Evolutionary conservation across 2,113 vertebrate genomes (phyloP).

Genomic region (Chloroceryle aenea): DNA sequence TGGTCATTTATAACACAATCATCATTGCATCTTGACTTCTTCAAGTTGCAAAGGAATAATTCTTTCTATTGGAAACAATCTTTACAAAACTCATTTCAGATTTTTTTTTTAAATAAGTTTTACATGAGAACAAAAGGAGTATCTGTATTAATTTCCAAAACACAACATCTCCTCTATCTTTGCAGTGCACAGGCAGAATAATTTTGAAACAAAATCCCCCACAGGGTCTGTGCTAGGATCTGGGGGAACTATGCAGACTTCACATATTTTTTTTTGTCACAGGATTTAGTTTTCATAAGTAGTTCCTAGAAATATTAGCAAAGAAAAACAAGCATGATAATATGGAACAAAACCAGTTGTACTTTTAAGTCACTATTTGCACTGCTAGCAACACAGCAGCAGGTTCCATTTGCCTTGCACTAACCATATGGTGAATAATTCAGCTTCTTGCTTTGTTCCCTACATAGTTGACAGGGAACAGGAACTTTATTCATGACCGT

Average conservation of each 20-base stretch:
- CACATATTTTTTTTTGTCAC: not conserved
- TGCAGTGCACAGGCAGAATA: constrained; percentile 10
- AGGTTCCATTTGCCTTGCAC: constrained; percentile 55
- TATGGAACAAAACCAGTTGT: not conserved
- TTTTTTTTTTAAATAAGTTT: not conserved
- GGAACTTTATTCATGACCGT: constrained; percentile 19
- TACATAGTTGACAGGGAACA: constrained; percentile 30
- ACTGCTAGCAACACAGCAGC: not conserved
- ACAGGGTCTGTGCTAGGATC: not conserved
- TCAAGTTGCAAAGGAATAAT: not conserved
- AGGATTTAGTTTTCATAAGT: not conserved
- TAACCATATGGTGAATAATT: constrained; percentile 48
- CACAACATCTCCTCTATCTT: not conserved
- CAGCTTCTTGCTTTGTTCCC: constrained; percentile 26
- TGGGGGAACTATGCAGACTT: not conserved
- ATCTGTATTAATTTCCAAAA: not conserved
- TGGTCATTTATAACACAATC: not conserved
- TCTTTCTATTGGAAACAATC: not conserved
- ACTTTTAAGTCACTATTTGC: not conserved
- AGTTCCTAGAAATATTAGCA: not conserved
- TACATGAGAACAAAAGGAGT: not conserved
- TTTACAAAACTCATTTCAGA: not conserved
- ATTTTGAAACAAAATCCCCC: constrained; percentile 40
- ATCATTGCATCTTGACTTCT: not conserved
- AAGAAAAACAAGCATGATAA: not conserved